Evolutionary conservation across 2,888 invertebrate species (phyloP), one percentile per base, ranked within the genome.

Genomic region (Heliothis peltigera): DNA sequence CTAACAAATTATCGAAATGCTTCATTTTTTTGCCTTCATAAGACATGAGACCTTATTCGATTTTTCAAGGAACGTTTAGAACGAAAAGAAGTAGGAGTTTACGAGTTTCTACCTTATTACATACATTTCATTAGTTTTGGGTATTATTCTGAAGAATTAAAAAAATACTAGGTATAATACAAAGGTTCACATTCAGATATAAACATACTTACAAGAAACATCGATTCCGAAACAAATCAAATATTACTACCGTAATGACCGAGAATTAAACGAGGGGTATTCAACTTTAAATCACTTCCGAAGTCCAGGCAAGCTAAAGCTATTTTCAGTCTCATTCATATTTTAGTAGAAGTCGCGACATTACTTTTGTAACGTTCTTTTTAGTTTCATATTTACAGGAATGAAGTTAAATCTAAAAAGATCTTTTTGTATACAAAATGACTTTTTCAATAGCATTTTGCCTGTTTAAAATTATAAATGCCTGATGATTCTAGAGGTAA

Each of bases 211-310:
- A 18, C 70, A 43, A 46, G 7, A 52, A 7, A 28, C 28, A 53
- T 55, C 64, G 28, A 56, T 52, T 28, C 17, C 32, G 10, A 52
- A 21, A 64, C 47, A 42, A 52, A 64, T 56, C 18, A 63, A 43
- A 44, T 56, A 44, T 32, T 39, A 28, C 21, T 35, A 19, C 17
- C 32, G 2, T 47, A 43, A 46, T 43, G 19, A 70, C 39, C 18
- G 35, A 21, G 12, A 32, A 56, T n/a, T 18, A 44, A 51, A 51
- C 32, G 35, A 46, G 51, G 22, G 55, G 28, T 44, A 63, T 52
- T 48, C 35, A 56, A 64, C 28, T 64, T 64, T 44, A 25, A 43
- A 56, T 52, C 48, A 57, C 64, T 48, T 44, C 47, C 19, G 12
- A 44, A 53, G 21, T 70, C 39, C 25, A 5, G 25, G 44, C 49